Base-by-base conservation (phyloP, 2,113 vertebrate species). In the Leiothrix lutea region DNA sequence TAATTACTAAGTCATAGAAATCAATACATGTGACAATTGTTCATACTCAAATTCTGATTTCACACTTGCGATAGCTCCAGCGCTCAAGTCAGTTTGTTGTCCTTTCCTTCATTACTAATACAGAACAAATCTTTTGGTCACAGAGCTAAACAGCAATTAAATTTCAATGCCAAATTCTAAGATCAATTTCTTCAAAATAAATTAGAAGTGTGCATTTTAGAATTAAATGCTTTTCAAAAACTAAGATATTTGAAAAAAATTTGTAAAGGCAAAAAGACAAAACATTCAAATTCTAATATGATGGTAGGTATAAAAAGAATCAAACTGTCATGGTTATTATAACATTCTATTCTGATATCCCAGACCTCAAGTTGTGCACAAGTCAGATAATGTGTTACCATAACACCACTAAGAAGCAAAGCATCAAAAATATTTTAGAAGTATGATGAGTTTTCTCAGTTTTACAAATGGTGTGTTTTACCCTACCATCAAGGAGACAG, bases 401-500 rank as follows among this genome's bases (percentile, higher is more conserved):
- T 14, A 77, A 8, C 28, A 70, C 12, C 11, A 86, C 58, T 21
- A 57, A 35, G 53, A 31, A 88, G 29, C 24, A 92, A 86, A 67
- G 31, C 29, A 71, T 13, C 40, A 45, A 33, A 13, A 69, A 6
- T 26, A 53, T 50, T 80, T 61, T 24, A 50, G 31, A 95, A 77
- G 28, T 8, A 65, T 3, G 17, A 72, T 82, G 48, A 66, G 35
- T 54, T 74, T 65, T 53, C 8, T 82, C 2, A 1, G 54, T 65
- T 82, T 91, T 47, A 67, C 33, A 86, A 90, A 66, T 6, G 21
- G 9, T 50, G 50, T 85, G 10, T n/a, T 95, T 83, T 33, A 56
- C 72, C 98, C 98, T 98, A 99, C 99, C 99, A 82, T 99, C 99
- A 19, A 99, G 97, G 31, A 99, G 98, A 80, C 99, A 99, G 96